phyloP scores from a whole-genome alignment of 2,888 invertebrate genomes.

The Oscheius onirici region DNA sequence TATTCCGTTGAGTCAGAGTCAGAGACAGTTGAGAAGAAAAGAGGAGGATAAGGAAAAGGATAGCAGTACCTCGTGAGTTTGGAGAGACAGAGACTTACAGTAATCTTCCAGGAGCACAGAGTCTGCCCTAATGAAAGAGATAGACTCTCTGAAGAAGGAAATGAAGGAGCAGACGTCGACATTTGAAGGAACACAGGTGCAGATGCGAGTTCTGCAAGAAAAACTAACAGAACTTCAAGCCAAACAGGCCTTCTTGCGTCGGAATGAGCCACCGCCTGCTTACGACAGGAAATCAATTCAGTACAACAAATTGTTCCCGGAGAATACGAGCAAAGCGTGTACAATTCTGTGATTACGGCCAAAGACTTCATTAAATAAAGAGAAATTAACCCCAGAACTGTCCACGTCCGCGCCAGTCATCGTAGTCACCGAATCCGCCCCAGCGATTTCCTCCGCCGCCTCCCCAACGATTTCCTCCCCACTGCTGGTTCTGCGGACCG shows the following conservation, averaged over 20 bases:
- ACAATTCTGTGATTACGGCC: slow-evolving; percentile 41
- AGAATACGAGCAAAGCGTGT: slow-evolving; percentile 46
- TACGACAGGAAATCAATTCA: slow-evolving; percentile 41
- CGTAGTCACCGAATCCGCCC: slow-evolving; percentile 9
- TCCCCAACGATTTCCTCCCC: slow-evolving; percentile 11
- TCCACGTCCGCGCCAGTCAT: neutral
- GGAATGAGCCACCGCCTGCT: slow-evolving; percentile 46
- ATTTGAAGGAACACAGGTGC: slow-evolving; percentile 61
- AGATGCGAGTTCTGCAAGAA: slow-evolving; percentile 60
- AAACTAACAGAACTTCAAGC: slow-evolving; percentile 54
- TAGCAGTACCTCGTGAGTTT: slow-evolving; percentile 8
- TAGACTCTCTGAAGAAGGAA: slow-evolving; percentile 55
- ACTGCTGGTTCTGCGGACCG: slow-evolving; percentile 1
- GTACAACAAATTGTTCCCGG: slow-evolving; percentile 48
- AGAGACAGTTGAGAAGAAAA: neutral
- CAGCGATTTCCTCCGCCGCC: neutral
- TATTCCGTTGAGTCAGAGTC: slow-evolving; percentile 44
- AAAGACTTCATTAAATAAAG: neutral
- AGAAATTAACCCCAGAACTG: neutral
- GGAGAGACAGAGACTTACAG: neutral
- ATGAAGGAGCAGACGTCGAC: slow-evolving; percentile 61
- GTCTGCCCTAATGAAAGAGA: slow-evolving; percentile 50
- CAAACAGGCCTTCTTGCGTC: slow-evolving; percentile 45
- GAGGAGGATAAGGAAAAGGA: slow-evolving; percentile 3
- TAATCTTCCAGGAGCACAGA: slow-evolving; percentile 10